phyloP scores from a whole-genome alignment of 2,888 invertebrate genomes.

The Dasysyrphus albostriatus region DNA sequence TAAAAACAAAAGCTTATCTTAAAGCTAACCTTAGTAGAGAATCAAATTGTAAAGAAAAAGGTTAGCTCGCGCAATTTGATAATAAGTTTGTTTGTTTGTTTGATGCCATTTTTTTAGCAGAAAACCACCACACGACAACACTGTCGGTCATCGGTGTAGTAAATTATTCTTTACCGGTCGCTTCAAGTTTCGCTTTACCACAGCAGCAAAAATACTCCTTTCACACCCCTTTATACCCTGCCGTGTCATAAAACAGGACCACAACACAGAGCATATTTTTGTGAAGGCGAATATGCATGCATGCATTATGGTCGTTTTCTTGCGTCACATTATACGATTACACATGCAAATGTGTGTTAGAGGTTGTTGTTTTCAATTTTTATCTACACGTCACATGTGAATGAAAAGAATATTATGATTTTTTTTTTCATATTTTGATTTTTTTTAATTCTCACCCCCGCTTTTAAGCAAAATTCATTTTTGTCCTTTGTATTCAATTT shows the following conservation, averaged over 20 bases:
- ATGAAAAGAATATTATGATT: conserved; percentile 67
- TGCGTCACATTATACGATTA: conserved; percentile 41
- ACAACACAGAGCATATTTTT: background rate
- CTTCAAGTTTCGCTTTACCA: conserved; percentile 39
- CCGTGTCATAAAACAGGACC: background rate
- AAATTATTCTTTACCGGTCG: conserved; percentile 13
- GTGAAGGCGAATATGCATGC: conserved; percentile 14
- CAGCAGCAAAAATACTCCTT: conserved; percentile 31
- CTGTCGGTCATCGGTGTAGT: conserved; percentile 32
- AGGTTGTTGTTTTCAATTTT: conserved; percentile 55
- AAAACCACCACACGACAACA: conserved; percentile 41
- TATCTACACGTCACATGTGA: conserved; percentile 53
- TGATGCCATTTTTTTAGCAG: too few relatives aligned
- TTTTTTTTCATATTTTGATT: conserved; percentile 49
- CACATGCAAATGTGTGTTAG: conserved; percentile 55
- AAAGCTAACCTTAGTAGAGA: too few relatives aligned
- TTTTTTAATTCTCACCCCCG: conserved; percentile 33
- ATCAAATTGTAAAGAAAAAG: too few relatives aligned
- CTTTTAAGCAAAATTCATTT: conserved; percentile 24
- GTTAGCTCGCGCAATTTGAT: too few relatives aligned
- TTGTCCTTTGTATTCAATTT: conserved; percentile 24
- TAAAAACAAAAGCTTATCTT: too few relatives aligned
- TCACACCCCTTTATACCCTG: background rate
- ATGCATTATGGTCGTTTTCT: conserved; percentile 15
- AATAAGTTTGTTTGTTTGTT: too few relatives aligned